Percentiles rank a stretch among this genome's conserved stretches.
Conservation (phyloP, 2,113 vertebrate genomes). For the Neogobius melanostomus region DNA sequence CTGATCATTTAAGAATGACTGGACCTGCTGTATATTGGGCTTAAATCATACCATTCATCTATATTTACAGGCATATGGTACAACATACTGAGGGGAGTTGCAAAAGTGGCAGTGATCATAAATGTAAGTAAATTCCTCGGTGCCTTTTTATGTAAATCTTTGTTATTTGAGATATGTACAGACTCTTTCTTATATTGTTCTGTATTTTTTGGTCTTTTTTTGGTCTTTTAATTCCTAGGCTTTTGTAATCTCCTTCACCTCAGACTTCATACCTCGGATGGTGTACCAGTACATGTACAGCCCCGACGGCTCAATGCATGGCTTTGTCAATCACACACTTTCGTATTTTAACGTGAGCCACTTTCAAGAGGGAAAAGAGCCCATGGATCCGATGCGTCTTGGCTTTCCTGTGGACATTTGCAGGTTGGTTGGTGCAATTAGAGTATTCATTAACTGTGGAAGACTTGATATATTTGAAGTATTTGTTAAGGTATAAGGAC, state of each 20-base stretch:
- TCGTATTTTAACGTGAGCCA: conserved; percentile 97
- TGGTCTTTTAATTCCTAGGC: conserved; percentile 75
- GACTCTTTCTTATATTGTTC: no score
- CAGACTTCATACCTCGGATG: conserved; percentile 98
- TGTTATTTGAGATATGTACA: no score
- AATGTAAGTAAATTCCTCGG: conserved; percentile 83
- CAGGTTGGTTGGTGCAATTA: conserved; percentile 79
- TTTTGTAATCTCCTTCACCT: conserved; percentile 98
- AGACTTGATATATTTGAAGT: neutral
- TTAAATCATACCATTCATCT: neutral
- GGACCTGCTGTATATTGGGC: no score
- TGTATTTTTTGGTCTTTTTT: no score
- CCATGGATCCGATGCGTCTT: conserved; percentile 81
- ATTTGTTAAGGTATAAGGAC: conserved; percentile 88
- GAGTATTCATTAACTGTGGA: neutral
- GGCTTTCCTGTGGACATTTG: conserved; percentile 88
- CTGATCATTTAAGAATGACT: neutral
- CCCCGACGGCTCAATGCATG: conserved; percentile 92
- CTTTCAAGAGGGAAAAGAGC: conserved; percentile 90
- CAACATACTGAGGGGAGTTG: conserved; percentile 90
- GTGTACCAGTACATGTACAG: conserved; percentile 99
- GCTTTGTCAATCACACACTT: conserved; percentile 96
- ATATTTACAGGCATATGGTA: conserved; percentile 92
- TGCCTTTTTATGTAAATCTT: no score
- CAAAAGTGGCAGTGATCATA: conserved; percentile 95